Evolutionary conservation across 2,888 invertebrate genomes (phyloP), one percentile per base, ranked within the genome.

Genomic region (Latrodectus elegans): DNA sequence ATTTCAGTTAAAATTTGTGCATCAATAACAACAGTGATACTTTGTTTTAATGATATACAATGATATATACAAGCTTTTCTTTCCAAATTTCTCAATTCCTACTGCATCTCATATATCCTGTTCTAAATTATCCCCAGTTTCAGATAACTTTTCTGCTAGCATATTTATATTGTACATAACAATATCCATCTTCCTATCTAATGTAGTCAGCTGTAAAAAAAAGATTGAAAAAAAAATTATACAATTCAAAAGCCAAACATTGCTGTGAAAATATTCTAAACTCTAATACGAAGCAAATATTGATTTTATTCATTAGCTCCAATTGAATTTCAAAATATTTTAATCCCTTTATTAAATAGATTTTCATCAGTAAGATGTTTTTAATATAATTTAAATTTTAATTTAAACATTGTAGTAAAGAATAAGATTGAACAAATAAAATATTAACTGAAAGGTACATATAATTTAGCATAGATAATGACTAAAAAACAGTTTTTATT

Each of bases 121-220:
- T 67, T 88, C 87, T n/a, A 78, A 52, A 65, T 84, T 76, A 17
- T 9, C 60, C 74, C 53, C 71, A 49, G 77, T 17, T 83, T 68
- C 78, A 83, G 17, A 81, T 14, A 78, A 17, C 52, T 77, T 77
- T 64, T 88, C 87, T 38, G 82, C 60, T 60, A 88, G 68, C 68
- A 83, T n/a, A 68, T 83, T 88, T 38, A 88, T 22, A n/a, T 77
- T 73, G 53, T 67, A 77, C 51, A 82, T 49, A 26, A 83, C 78
- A 26, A 83, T 52, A 70, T 88, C 87, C 73, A 88, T 82, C 26
- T 88, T 88, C 10, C 87, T 71, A 22, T 88, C 87, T 67, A 88
- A 64, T 26, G 65, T 83, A 49, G 38, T 38, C 55, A 88, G n/a
- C 87, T 88, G 64, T 52, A 86, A 67, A 72, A 22, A 26, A 76